phyloP scores from a whole-genome alignment of 1,140 invertebrate species.

The Atopsyche davidsoni region DNA sequence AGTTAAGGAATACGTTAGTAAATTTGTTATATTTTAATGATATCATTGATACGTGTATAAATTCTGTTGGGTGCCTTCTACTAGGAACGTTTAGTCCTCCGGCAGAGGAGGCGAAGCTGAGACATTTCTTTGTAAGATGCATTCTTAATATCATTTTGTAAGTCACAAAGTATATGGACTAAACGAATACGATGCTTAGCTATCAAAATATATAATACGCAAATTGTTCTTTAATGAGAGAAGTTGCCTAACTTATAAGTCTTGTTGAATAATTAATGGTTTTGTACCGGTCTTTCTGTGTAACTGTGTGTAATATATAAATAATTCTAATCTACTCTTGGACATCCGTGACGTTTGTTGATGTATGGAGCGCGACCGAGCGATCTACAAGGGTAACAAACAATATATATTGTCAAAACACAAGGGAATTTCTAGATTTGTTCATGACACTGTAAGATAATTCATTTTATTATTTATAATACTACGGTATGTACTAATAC shows the following conservation, averaged over 20 bases:
- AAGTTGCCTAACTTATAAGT: conserved; percentile 27
- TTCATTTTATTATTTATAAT: not conserved
- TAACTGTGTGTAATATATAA: conserved; percentile 14
- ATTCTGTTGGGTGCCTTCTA: conserved; percentile 28
- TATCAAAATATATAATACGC: conserved; percentile 17
- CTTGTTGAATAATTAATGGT: conserved; percentile 29
- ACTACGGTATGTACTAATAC: too few species aligned
- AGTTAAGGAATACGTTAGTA: conserved; percentile 11
- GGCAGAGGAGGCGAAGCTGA: too few species aligned
- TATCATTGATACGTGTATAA: conserved; percentile 16
- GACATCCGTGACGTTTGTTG: not conserved
- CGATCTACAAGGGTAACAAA: conserved; percentile 1
- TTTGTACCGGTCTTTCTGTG: conserved; percentile 28
- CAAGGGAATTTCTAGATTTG: conserved; percentile 2
- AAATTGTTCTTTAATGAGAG: conserved; percentile 15
- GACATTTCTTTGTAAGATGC: conserved; percentile 5
- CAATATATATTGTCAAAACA: not conserved
- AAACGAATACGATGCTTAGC: conserved; percentile 8
- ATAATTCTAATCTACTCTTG: not conserved
- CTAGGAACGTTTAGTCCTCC: conserved; percentile 20
- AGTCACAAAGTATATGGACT: not conserved
- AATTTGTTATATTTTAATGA: conserved; percentile 14
- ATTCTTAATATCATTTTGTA: conserved; percentile 3
- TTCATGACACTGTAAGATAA: not conserved
- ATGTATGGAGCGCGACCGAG: not conserved